phyloP scores from a whole-genome alignment of 2,113 vertebrate species.

The Oriolus oriolus region DNA sequence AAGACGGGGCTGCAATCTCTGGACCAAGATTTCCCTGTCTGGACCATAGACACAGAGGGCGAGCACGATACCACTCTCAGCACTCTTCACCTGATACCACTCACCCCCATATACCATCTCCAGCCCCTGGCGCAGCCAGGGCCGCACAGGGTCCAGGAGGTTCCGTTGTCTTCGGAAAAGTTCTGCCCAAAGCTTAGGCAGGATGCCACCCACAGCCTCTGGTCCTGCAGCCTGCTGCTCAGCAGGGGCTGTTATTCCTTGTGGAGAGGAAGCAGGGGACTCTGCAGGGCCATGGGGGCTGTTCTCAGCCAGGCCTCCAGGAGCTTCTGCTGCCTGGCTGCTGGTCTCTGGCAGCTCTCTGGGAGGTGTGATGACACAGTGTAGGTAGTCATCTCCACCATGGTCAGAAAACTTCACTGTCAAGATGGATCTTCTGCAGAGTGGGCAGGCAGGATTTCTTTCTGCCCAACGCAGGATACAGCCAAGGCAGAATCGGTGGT shows the following conservation, averaged over 20 bases:
- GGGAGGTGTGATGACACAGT: not conserved
- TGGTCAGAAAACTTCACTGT: not conserved
- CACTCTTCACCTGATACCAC: not conserved
- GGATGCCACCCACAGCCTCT: not conserved
- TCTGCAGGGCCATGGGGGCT: not conserved
- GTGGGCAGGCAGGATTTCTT: not conserved
- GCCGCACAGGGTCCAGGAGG: not conserved
- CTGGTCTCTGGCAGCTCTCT: not conserved
- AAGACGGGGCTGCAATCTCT: not conserved
- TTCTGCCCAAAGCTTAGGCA: not conserved
- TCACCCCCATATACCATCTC: not conserved
- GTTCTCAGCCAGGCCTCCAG: not conserved
- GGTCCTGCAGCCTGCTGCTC: not conserved
- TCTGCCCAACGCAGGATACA: not conserved
- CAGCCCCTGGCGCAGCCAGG: not conserved
- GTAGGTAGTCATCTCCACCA: not conserved
- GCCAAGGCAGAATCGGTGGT: not conserved
- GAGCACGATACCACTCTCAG: fast-evolving
- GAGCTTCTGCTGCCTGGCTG: not conserved
- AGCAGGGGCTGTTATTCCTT: not conserved
- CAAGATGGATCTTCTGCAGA: not conserved
- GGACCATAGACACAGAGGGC: not conserved
- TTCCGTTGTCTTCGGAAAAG: not conserved
- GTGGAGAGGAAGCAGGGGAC: not conserved
- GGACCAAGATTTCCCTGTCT: not conserved